Conservation (phyloP, 2,888 invertebrate species). For the Brenthis daphne region DNA sequence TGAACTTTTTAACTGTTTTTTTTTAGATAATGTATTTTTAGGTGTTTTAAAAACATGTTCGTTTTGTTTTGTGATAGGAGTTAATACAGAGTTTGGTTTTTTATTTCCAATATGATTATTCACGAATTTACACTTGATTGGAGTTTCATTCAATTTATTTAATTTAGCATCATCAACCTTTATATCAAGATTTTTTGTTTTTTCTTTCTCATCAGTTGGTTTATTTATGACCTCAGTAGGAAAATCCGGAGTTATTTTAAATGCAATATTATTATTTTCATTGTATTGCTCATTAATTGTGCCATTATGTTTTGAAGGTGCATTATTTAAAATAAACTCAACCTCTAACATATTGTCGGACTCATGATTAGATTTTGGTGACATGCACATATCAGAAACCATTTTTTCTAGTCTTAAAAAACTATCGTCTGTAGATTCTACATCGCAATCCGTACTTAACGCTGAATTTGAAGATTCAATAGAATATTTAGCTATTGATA, state of each 20-base stretch:
- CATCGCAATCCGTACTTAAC: constrained; percentile 38
- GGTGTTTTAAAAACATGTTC: constrained; percentile 55
- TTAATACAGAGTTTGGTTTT: constrained; percentile 2
- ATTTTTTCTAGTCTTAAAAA: constrained; percentile 60
- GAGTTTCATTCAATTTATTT: neutral
- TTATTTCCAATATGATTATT: constrained; percentile 1
- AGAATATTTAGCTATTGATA: constrained; percentile 39
- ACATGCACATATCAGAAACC: constrained; percentile 50
- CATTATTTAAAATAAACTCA: constrained; percentile 60
- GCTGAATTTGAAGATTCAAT: constrained; percentile 21
- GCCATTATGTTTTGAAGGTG: constrained; percentile 35
- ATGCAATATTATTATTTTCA: too few relatives aligned
- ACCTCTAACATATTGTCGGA: constrained; percentile 62
- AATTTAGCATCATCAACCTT: too few relatives aligned
- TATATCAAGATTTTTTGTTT: too few relatives aligned
- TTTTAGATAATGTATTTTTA: constrained; percentile 44
- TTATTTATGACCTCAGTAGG: too few relatives aligned
- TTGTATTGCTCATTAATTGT: too few relatives aligned
- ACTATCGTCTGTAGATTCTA: constrained; percentile 51
- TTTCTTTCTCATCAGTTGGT: too few relatives aligned
- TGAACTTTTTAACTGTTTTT: constrained; percentile 48
- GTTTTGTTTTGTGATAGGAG: neutral
- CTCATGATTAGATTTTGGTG: constrained; percentile 45
- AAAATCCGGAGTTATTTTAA: too few relatives aligned
- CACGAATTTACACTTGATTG: neutral